Evolutionary conservation across 1,140 invertebrate genomes (phyloP).

Genomic region (Aleiodes sp.): DNA sequence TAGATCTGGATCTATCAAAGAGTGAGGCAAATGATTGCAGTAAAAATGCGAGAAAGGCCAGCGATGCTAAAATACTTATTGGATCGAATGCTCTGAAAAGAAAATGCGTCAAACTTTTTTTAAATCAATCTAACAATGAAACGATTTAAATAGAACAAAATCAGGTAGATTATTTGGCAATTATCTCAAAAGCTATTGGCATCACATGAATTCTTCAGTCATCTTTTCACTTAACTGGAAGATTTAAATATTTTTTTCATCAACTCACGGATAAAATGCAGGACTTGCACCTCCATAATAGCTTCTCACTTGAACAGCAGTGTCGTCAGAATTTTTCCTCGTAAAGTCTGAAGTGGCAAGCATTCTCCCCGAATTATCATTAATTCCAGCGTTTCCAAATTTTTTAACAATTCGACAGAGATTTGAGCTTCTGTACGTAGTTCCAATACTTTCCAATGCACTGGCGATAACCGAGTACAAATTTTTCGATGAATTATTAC

Average conservation of each 20-base stretch:
- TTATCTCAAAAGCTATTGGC: no score
- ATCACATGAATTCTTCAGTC: no score
- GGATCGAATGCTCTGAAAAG: slow-evolving; percentile 59
- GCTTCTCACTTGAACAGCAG: slow-evolving; percentile 45
- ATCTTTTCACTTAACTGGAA: no score
- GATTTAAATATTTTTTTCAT: slow-evolving; percentile 7
- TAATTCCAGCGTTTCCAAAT: slow-evolving; percentile 4
- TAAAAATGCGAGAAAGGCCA: slow-evolving; percentile 64
- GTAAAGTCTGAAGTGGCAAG: background rate
- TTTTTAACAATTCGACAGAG: slow-evolving; percentile 26
- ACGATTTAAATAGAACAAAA: slow-evolving; percentile 20
- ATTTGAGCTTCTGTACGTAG: slow-evolving; percentile 19
- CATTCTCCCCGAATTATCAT: background rate
- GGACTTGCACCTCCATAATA: slow-evolving; percentile 50
- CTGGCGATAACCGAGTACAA: slow-evolving; percentile 6
- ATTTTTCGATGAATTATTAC: slow-evolving; percentile 1
- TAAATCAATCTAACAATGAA: background rate
- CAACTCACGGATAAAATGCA: slow-evolving; percentile 53
- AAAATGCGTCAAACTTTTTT: slow-evolving; percentile 10
- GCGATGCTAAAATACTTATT: slow-evolving; percentile 59
- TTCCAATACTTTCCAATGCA: background rate
- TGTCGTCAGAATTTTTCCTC: slow-evolving; percentile 21
- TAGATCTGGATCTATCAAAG: slow-evolving; percentile 59
- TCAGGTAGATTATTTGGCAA: no score
- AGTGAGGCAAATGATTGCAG: slow-evolving; percentile 61